Percentiles rank a stretch among this genome's conserved stretches.
phyloP scores from a whole-genome alignment of 2,888 invertebrate genomes.

The Galeruca laticollis region DNA sequence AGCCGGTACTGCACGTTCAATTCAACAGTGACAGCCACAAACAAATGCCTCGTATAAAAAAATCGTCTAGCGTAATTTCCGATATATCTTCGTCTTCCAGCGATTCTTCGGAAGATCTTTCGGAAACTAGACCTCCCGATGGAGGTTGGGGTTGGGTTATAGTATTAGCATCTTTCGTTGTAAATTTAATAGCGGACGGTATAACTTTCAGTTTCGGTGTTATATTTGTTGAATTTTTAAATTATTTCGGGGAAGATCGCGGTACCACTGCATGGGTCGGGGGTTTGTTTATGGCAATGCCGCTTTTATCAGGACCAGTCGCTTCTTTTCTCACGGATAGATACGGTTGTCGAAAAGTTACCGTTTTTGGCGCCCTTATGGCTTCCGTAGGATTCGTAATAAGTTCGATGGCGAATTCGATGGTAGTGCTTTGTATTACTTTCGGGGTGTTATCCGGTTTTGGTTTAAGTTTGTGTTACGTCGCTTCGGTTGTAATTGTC shows the following conservation, averaged over 20 bases:
- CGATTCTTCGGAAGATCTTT: slow-evolving; percentile 73
- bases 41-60: slow-evolving; percentile 47
- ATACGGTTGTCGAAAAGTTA: slow-evolving; percentile 84
- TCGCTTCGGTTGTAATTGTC: slow-evolving; percentile 91
- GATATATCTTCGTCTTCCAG: slow-evolving; percentile 62
- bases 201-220: slow-evolving; percentile 94
- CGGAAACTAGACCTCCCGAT: slow-evolving; percentile 83
- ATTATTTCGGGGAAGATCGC: slow-evolving; percentile 86
- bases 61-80: slow-evolving; percentile 61
- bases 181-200: slow-evolving; percentile 92
- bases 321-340: slow-evolving; percentile 86
- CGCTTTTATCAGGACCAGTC: slow-evolving; percentile 86
- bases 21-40: slow-evolving; percentile 68
- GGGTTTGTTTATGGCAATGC: slow-evolving; percentile 92
- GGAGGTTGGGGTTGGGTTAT: slow-evolving; percentile 96
- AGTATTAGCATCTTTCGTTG: slow-evolving; percentile 88
- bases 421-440: slow-evolving; percentile 83
- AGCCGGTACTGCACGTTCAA: slow-evolving; percentile 71
- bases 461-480: slow-evolving; percentile 87
- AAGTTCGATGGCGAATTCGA: slow-evolving; percentile 80
- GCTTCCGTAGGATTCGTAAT: slow-evolving; percentile 83
- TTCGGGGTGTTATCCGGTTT: slow-evolving; percentile 88
- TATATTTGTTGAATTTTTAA: slow-evolving; percentile 86
- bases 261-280: slow-evolving; percentile 93
- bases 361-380: slow-evolving; percentile 82